phyloP scores from a whole-genome alignment of 2,113 vertebrate species.

The Bombycilla garrulus region DNA sequence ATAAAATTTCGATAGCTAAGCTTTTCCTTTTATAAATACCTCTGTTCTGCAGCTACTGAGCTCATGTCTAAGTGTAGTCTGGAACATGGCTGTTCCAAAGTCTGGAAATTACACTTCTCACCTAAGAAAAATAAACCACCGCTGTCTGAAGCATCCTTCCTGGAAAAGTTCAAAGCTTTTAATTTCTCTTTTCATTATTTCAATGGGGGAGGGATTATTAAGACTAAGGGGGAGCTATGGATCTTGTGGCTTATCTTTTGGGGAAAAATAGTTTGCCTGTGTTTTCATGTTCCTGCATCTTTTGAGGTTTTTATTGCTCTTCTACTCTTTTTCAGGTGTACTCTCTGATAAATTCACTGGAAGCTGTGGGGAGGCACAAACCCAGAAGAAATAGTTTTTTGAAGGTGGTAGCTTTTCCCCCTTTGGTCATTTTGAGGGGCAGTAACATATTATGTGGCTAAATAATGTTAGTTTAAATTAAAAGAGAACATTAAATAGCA shows the following conservation, averaged over 20 bases:
- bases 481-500: background rate
- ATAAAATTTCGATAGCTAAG: background rate
- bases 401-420: accelerated
- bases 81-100: background rate
- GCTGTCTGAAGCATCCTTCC: background rate
- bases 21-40: background rate
- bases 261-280: background rate
- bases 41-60: background rate
- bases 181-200: background rate
- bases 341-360: background rate
- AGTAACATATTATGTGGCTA: background rate
- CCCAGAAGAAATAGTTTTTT: background rate
- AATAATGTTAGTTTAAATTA: background rate
- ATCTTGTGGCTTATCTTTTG: background rate
- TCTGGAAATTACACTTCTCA: background rate
- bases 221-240: background rate
- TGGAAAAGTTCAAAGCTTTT: background rate
- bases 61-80: background rate
- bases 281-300: background rate
- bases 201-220: background rate
- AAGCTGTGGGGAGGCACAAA: background rate
- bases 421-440: background rate
- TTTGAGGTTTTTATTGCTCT: background rate
- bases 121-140: background rate
- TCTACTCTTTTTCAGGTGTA: background rate